Evolutionary conservation across 2,797 vertebrate species (phyloP), one percentile per base, ranked within the genome.

Genomic region (Enteromius anoplus): DNA sequence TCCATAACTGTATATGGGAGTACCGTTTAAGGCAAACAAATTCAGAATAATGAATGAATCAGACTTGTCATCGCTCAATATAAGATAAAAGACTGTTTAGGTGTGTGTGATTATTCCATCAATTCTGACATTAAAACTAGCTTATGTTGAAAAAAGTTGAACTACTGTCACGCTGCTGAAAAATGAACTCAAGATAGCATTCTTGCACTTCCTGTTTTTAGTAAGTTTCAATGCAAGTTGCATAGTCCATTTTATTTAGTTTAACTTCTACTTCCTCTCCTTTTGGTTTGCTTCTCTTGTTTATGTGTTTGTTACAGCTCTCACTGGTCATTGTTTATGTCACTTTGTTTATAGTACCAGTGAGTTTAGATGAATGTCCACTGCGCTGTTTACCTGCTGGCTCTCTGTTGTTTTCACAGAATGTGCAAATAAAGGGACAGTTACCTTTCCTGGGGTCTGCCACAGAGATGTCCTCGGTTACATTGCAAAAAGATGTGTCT

Each of bases 401-500:
- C 2, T 53, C 45, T n/a, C 51, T 75, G 45, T 51, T 68, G 49
- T 66, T 75, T 47, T 81, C 19, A 64, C 17, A 47, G 37, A 55
- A 26, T 21, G 47, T 55, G 29, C 42, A 6, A 12, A 82, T 75
- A n/a, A 73, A 64, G 32, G 49, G 79, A 84, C 75, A 85, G 93
- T 89, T 92, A 96, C 95, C 95, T 96, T 95, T 96, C 83, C 93
- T 94, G 32, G 90, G 87, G 88, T 95, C 93, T 19, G 89, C 87
- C 65, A 93, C 82, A 2, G 92, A 91, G 80, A 91, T 91, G 62
- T 96, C 95, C 77, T 96, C 95, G 0, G 95, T 95, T 85, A 95
- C 92, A 9, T 96, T 96, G 90, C 95, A 96, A 90, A 94, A 94
- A 26, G 94, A 86, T 0, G 93, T 94, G 88, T 95, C 94, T 87